Evolutionary conservation across 2,113 vertebrate species (phyloP).

Genomic region (Sylvietta virens): DNA sequence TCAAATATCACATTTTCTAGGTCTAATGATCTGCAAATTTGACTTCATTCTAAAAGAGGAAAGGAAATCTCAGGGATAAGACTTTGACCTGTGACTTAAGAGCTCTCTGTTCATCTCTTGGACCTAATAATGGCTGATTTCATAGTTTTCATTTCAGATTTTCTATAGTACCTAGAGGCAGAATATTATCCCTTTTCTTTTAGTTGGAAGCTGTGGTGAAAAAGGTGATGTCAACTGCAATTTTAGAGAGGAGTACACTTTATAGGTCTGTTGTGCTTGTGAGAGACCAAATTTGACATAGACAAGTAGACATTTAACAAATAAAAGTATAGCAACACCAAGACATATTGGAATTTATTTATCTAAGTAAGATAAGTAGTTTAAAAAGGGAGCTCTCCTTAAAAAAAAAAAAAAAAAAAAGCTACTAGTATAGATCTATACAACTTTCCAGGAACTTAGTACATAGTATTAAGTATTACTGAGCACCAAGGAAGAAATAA

Average conservation of each 20-base stretch:
- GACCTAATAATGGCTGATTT: not conserved
- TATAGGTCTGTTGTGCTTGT: not conserved
- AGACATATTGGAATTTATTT: not conserved
- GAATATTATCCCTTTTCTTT: not conserved
- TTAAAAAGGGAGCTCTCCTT: not conserved
- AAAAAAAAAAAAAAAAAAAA: not conserved
- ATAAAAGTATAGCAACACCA: rapidly evolving
- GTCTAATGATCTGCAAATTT: not conserved
- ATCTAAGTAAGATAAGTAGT: not conserved
- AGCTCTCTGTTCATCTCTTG: not conserved
- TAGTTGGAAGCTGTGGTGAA: not conserved
- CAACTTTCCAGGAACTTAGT: not conserved
- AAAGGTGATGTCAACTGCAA: not conserved
- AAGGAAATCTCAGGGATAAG: not conserved
- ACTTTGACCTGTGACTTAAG: not conserved
- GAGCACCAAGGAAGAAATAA: not conserved
- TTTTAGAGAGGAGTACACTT: not conserved
- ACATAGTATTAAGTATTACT: not conserved
- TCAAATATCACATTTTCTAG: not conserved
- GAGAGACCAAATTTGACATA: not conserved
- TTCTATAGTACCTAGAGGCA: not conserved
- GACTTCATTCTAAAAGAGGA: not conserved
- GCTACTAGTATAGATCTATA: not conserved
- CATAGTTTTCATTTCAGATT: not conserved
- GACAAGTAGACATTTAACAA: not conserved